Evolutionary conservation across 2,113 vertebrate species (phyloP), one percentile per base, ranked within the genome.

Genomic region (Halichoerus grypus): DNA sequence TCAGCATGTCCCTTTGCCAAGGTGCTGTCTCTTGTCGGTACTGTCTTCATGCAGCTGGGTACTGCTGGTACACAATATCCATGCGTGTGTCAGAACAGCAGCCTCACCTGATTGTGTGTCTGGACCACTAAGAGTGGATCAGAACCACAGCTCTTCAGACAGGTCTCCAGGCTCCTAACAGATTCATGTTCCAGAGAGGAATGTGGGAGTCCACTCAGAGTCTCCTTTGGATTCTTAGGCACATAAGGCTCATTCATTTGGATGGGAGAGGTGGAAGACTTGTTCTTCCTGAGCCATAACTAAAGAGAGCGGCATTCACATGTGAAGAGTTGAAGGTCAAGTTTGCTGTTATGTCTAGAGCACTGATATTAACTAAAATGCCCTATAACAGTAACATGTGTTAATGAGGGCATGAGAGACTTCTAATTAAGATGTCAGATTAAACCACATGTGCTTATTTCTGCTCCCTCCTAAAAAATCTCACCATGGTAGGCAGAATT

Each of bases 71-170:
- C 33, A 10, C 4, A 28, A 36, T 12, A 36, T 11, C 33, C 3
- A 36, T 4, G 12, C 9, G 16, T 0, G 0, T 13, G 19, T 49
- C 24, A 24, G 22, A 36, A 7, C 3, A 18, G 53, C 0, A 1
- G 2, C 33, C 24, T 46, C 67, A 42, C 10, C 42, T 15, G 10
- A 82, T 2, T 12, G 19, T 2, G 3, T 15, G 1, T 46, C 55
- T 21, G 71, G 51, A 21, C 24, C 36, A 5, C 22, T 21, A 42
- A 63, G 82, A 13, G 5, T 1, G 42, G 39, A 51, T 14, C 28
- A 57, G 36, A 59, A 51, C 4, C 19, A 11, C 16, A 31, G 22
- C 7, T 28, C 16, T 72, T 36, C 57, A 39, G 46, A 15, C 5
- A 49, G 15, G 6, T 1, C 22, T 42, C 63, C 4, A 0, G 72